These are phyloP conservation scores for Bolinopsis microptera DNA, from an alignment of 37 sponge, comb jelly and placozoan species.

Conservation along the genomic window DNA sequence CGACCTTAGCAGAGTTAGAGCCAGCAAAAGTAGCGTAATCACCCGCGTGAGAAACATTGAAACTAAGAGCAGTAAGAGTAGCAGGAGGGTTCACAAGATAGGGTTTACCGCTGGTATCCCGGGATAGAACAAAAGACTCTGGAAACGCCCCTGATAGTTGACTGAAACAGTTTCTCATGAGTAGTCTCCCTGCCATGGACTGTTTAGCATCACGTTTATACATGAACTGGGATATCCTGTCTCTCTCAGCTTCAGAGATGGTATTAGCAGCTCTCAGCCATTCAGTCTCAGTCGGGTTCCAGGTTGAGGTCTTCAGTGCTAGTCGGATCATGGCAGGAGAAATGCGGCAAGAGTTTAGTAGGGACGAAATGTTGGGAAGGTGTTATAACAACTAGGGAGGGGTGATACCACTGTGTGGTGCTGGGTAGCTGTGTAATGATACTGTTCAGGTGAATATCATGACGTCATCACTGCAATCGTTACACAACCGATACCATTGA, in stretches of 20 bases:
- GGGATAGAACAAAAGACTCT: not conserved
- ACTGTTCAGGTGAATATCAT: too few relatives aligned
- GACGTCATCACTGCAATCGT: too few relatives aligned
- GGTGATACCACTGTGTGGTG: too few relatives aligned
- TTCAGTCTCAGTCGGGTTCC: constrained; percentile 32
- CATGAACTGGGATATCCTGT: constrained; percentile 26
- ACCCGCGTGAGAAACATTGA: constrained; percentile 86
- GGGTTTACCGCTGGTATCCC: constrained; percentile 55
- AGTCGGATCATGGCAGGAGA: constrained; percentile 50
- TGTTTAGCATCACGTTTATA: constrained; percentile 51
- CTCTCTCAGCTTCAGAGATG: not conserved
- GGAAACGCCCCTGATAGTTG: not conserved
- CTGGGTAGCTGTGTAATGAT: too few relatives aligned
- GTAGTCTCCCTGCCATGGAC: constrained; percentile 33
- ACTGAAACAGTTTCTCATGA: not conserved
- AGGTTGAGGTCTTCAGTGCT: constrained; percentile 39
- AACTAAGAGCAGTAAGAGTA: constrained; percentile 52
- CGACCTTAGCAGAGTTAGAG: constrained; percentile 69
- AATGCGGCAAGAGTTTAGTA: too few relatives aligned
- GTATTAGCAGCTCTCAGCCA: constrained; percentile 55
- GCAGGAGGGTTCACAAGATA: not conserved
- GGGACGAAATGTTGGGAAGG: too few relatives aligned
- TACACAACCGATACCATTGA: too few relatives aligned
- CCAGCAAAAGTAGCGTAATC: constrained; percentile 65
- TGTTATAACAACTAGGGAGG: too few relatives aligned